Evolutionary conservation across 2,888 invertebrate species (phyloP).

Genomic region (Tupiocoris notatus): DNA sequence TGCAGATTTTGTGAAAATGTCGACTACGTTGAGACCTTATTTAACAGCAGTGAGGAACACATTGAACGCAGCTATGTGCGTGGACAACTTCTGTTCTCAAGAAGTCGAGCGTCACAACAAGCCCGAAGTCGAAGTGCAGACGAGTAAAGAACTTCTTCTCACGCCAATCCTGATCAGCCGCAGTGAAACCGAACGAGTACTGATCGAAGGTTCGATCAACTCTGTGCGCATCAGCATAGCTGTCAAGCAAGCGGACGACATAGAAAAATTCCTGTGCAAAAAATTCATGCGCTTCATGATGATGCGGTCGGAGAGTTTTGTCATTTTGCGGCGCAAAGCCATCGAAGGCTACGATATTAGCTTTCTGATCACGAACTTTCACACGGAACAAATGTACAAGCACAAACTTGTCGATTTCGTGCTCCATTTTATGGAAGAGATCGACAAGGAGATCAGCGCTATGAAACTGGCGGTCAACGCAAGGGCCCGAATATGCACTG

Average conservation of each 20-base stretch:
- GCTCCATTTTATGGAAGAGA: conserved; percentile 99
- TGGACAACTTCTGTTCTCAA: conserved; percentile 98
- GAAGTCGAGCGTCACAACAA: conserved; percentile 99
- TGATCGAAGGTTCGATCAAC: conserved; percentile 97
- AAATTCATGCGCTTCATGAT: conserved; percentile 96
- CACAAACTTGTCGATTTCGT: conserved; percentile 99
- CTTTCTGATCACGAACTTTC: conserved; percentile 97
- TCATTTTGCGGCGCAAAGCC: conserved; percentile 92
- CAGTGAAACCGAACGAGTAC: conserved; percentile 95
- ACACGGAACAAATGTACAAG: conserved; percentile 99
- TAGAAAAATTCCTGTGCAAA: conserved; percentile 56
- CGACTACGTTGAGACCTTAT: conserved; percentile 86
- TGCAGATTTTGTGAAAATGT: too few species aligned
- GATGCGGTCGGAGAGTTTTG: conserved; percentile 98
- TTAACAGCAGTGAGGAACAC: conserved; percentile 92
- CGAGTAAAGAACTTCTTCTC: conserved; percentile 88
- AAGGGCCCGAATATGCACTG: conserved; percentile 96
- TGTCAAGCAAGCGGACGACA: conserved; percentile 89
- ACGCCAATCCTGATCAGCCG: conserved; percentile 95
- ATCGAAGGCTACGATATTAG: conserved; percentile 98
- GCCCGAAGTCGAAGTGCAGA: conserved; percentile 94
- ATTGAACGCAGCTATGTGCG: conserved; percentile 95
- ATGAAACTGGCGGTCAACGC: conserved; percentile 99
- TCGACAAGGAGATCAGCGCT: conserved; percentile 99
- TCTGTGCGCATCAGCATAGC: conserved; percentile 95